phyloP scores from a whole-genome alignment of 2,888 invertebrate genomes.

The Trichopria drosophilae region DNA sequence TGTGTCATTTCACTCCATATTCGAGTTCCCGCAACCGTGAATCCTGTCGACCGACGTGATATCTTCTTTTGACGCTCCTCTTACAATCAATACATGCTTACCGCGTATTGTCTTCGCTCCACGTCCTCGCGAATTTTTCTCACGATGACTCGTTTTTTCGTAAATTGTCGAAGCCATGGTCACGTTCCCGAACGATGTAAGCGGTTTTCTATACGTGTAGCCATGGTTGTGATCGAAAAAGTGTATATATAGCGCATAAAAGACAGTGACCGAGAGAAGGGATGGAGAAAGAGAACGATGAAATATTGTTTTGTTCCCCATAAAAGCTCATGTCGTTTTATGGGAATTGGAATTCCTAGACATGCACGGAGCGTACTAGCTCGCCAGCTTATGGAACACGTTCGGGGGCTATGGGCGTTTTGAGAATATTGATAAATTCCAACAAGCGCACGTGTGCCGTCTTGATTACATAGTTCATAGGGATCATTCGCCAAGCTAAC shows the following conservation, averaged over 20 bases:
- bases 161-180: slow-evolving; percentile 21
- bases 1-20: too few species aligned
- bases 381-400: slow-evolving; percentile 4
- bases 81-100: slow-evolving; percentile 17
- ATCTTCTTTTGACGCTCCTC: slow-evolving; percentile 10
- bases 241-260: slow-evolving; percentile 1
- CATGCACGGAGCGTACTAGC: slow-evolving; percentile 17
- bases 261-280: slow-evolving; percentile 8
- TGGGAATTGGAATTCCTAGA: slow-evolving; percentile 46
- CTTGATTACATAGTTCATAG: slow-evolving; percentile 36
- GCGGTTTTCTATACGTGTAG: slow-evolving; percentile 39
- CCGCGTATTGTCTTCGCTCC: not conserved
- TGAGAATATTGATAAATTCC: slow-evolving; percentile 48
- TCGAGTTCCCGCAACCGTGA: too few species aligned
- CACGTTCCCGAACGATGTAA: slow-evolving; percentile 37
- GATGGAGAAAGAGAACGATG: slow-evolving; percentile 27
- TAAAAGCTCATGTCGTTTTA: slow-evolving; percentile 44
- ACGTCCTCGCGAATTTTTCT: slow-evolving; percentile 1
- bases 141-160: slow-evolving; percentile 9
- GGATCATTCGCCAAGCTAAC: slow-evolving; percentile 10
- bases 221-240: not conserved
- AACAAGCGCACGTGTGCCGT: slow-evolving; percentile 24
- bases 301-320: slow-evolving; percentile 46
- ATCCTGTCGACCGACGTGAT: not conserved
- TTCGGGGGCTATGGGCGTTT: slow-evolving; percentile 30